Evolutionary conservation across 2,797 vertebrate species (phyloP).

Genomic region (Hylomyscus alleni): DNA sequence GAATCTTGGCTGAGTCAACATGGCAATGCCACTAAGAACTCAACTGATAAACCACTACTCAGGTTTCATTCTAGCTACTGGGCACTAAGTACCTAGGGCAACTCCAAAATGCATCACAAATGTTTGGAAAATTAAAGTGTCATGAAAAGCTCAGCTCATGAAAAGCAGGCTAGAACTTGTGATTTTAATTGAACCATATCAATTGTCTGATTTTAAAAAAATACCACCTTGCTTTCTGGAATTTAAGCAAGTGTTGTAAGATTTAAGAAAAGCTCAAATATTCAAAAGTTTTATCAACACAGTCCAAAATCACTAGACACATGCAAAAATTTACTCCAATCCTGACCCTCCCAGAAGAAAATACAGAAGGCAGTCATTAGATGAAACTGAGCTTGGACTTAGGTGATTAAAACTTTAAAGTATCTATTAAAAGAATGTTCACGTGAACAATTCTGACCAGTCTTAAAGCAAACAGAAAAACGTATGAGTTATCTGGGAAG

Average conservation of each 20-base stretch:
- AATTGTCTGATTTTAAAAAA: not conserved
- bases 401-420: conserved; percentile 44
- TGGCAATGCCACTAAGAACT: not conserved
- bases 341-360: not conserved
- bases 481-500: not conserved
- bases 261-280: conserved; percentile 58
- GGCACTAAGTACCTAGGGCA: not conserved
- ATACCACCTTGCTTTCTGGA: not conserved
- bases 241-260: conserved; percentile 30
- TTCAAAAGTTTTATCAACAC: conserved; percentile 16
- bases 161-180: not conserved
- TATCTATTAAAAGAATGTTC: conserved; percentile 6
- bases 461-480: conserved; percentile 23
- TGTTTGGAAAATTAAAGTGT: conserved; percentile 44
- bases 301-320: conserved; percentile 21
- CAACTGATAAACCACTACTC: conserved; percentile 6
- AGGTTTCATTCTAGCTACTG: not conserved
- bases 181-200: not conserved
- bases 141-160: conserved; percentile 2
- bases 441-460: conserved; percentile 26
- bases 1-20: not conserved
- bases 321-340: conserved; percentile 12
- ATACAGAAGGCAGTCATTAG: not conserved
- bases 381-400: conserved; percentile 38
- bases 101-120: conserved; percentile 30